These are phyloP conservation scores for Tragelaphus imberbis DNA, from an alignment of 2,113 vertebrate species.

Conservation along the genomic window DNA sequence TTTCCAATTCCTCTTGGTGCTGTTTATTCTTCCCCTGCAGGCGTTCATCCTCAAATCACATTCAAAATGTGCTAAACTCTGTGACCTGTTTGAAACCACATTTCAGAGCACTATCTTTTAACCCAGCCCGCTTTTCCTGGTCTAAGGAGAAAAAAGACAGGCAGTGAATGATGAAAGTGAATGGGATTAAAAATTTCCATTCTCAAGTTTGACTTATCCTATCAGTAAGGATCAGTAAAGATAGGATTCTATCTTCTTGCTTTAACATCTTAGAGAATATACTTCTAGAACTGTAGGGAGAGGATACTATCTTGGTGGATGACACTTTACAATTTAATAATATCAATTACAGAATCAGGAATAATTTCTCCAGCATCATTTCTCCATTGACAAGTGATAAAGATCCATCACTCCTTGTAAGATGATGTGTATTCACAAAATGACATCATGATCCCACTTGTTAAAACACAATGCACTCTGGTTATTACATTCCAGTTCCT, in stretches of 20 bases:
- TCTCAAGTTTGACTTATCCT: background rate
- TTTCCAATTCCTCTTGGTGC: background rate
- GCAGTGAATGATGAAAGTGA: background rate
- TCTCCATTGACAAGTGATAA: constrained; percentile 44
- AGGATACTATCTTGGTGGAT: background rate
- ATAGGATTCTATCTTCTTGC: background rate
- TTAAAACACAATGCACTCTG: background rate
- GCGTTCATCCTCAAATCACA: background rate
- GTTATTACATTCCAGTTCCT: accelerated
- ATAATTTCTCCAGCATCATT: background rate
- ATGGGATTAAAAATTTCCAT: background rate
- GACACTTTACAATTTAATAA: background rate
- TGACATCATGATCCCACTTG: accelerated
- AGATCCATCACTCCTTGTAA: background rate
- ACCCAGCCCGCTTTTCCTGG: background rate
- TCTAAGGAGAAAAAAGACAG: background rate
- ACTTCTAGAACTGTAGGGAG: background rate
- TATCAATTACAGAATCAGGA: background rate
- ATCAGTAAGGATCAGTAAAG: background rate
- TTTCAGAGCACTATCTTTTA: background rate
- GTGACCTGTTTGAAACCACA: background rate
- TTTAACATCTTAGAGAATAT: background rate
- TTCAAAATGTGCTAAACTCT: background rate
- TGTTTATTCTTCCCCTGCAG: background rate
- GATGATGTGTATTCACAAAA: accelerated